phyloP scores from a whole-genome alignment of 2,113 vertebrate species.

The Oxyura jamaicensis region DNA sequence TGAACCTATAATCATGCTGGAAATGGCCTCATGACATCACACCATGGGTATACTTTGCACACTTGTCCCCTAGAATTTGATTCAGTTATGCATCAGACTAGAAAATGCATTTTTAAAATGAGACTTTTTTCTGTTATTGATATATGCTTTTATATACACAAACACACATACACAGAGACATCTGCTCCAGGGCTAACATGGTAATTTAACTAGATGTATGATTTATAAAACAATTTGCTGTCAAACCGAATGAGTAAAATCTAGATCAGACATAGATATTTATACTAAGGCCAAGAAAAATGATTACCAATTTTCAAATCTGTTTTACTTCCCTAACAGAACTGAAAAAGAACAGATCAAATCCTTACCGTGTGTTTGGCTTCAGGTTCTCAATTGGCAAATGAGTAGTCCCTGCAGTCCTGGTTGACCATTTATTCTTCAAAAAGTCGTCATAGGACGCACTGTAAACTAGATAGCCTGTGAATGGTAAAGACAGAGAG shows the following conservation, averaged over 20 bases:
- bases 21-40: not conserved
- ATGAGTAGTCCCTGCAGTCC: slow-evolving; percentile 83
- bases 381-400: slow-evolving; percentile 96
- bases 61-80: rapidly evolving
- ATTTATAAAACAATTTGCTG: not conserved
- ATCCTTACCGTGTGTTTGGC: slow-evolving; percentile 91
- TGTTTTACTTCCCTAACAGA: not conserved
- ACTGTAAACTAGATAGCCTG: slow-evolving; percentile 95
- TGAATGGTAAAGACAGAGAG: not conserved
- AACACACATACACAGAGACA: not conserved
- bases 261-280: not conserved
- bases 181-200: not conserved
- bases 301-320: not conserved
- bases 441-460: slow-evolving; percentile 96
- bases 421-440: slow-evolving; percentile 93
- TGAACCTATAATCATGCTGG: not conserved
- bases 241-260: not conserved
- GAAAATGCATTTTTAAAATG: not conserved
- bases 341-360: not conserved
- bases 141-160: not conserved
- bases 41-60: not conserved
- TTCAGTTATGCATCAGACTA: not conserved
- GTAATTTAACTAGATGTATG: not conserved
- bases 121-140: not conserved
- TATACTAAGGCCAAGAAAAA: not conserved